Evolutionary conservation across 1,140 invertebrate genomes (phyloP), one percentile per base, ranked within the genome.

Genomic region (Arctopsyche grandis): DNA sequence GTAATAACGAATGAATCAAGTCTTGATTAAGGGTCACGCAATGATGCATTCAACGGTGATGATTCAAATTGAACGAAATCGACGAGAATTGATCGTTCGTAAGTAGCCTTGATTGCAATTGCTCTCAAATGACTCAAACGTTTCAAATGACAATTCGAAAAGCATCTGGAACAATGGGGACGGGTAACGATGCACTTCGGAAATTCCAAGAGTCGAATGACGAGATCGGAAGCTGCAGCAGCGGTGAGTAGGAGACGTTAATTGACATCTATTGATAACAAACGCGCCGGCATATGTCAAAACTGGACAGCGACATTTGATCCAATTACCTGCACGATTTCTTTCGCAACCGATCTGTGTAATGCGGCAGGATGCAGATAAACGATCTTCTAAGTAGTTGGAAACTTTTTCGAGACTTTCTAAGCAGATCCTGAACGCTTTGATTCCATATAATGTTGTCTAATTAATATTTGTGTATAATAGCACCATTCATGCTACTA

Each of bases 241-340:
- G 75, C 71, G 75, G 75, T 43, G 75, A 80, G 78, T 80, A 78
- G 79, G 76, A 38, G 48, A 38, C 46, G 63, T 21, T 78, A 81
- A 81, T 81, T 81, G 80, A 69, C 80, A 78, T 79, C 80, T 77
- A 81, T 81, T 81, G 80, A 80, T 77, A 75, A 80, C 79, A 80
- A 77, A 77, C 75, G 69, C 14, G 66, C 73, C 74, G 66, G 71
- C 78, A 48, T 73, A 69, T 63, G 79, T 76, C 79, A 80, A 80
- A 80, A 71, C 48, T 52, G 73, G 43, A 71, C 44, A 60, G 7
- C 48, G 48, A 9, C 56, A 12, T 21, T 46, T 38, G 38, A 44
- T 46, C 38, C 69, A 71, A 71, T 71, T 44, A 71, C 44, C 69
- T 19, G 69, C 66, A 69, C 29, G 66, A 69, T 38, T 69, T 69